These are phyloP conservation scores for Platypus cylindrus DNA, from an alignment of 2,888 invertebrate species.

Conservation along the genomic window DNA sequence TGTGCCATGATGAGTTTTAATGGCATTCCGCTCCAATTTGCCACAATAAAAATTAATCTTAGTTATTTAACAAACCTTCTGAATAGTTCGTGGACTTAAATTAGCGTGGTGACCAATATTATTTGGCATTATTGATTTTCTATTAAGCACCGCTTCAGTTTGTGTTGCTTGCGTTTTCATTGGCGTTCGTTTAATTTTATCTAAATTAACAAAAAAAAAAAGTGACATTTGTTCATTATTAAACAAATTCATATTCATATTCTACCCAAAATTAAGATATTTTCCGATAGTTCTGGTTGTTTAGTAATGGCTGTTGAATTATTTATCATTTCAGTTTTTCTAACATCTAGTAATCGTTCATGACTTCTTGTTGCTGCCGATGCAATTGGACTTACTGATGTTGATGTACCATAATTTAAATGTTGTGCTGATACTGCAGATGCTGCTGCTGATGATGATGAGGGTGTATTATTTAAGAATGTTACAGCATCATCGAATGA, in stretches of 20 bases:
- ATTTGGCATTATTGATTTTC: constrained; percentile 53
- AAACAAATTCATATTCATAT: too few relatives aligned
- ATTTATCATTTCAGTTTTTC: constrained; percentile 42
- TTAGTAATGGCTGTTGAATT: constrained; percentile 34
- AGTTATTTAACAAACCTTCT: too few relatives aligned
- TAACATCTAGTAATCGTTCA: constrained; percentile 65
- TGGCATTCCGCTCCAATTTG: neutral
- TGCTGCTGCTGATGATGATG: constrained; percentile 32
- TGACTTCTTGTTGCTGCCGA: constrained; percentile 43
- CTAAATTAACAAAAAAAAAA: constrained; percentile 37
- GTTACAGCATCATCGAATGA: constrained; percentile 65
- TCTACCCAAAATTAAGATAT: constrained; percentile 45
- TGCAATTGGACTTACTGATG: too few relatives aligned
- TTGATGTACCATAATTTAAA: too few relatives aligned
- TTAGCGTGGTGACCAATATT: constrained; percentile 45
- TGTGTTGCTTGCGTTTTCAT: constrained; percentile 93
- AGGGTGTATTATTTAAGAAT: constrained; percentile 29
- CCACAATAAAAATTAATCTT: constrained; percentile 20
- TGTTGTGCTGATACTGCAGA: too few relatives aligned
- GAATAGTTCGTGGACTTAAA: constrained; percentile 69
- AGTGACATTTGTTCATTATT: too few relatives aligned
- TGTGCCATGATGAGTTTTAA: neutral
- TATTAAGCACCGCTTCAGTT: constrained; percentile 63
- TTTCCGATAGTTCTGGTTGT: constrained; percentile 38
- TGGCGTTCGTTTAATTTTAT: constrained; percentile 68